A percentile compares a stretch with the other conserved stretches of the same genome.
Evolutionary conservation across 1,140 invertebrate species (phyloP).

Genomic region (Vanessa tameamea): DNA sequence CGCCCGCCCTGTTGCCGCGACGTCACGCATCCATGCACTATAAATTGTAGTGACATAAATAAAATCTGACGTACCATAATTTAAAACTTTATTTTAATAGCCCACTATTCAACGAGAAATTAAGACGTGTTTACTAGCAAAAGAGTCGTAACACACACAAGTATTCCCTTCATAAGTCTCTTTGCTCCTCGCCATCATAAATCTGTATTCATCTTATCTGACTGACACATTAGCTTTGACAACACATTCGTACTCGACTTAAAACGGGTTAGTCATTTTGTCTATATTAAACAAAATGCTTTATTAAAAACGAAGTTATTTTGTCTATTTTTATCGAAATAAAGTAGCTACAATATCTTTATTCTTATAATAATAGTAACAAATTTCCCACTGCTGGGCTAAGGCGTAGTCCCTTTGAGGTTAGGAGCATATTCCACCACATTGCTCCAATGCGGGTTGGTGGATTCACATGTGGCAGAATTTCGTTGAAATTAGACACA

Average conservation of each 20-base stretch:
- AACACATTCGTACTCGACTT: not conserved
- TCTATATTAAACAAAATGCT: not conserved
- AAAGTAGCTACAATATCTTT: not conserved
- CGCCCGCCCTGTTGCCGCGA: slow-evolving; percentile 38
- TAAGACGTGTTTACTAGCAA: slow-evolving; percentile 78
- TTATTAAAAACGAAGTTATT: not conserved
- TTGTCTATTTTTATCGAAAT: not conserved
- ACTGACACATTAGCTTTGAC: slow-evolving; percentile 6
- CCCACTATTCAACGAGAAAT: slow-evolving; percentile 74
- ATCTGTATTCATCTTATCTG: slow-evolving; percentile 59
- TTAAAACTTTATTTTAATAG: slow-evolving; percentile 79
- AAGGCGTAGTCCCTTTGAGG: too few relatives aligned
- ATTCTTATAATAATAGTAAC: too few relatives aligned
- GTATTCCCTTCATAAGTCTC: slow-evolving; percentile 67
- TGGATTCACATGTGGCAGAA: too few relatives aligned
- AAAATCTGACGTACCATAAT: slow-evolving; percentile 77
- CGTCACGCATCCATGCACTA: slow-evolving; percentile 64
- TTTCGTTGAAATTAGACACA: too few relatives aligned
- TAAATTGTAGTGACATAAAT: slow-evolving; percentile 76
- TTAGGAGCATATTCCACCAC: too few relatives aligned
- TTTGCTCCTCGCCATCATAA: slow-evolving; percentile 53
- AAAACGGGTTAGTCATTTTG: not conserved
- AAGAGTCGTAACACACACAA: slow-evolving; percentile 72
- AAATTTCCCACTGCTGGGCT: too few relatives aligned
- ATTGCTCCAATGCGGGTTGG: too few relatives aligned